Percentiles rank a stretch among this genome's conserved stretches.
Conservation (phyloP, 2,888 invertebrate genomes). For the Xylota sylvarum region DNA sequence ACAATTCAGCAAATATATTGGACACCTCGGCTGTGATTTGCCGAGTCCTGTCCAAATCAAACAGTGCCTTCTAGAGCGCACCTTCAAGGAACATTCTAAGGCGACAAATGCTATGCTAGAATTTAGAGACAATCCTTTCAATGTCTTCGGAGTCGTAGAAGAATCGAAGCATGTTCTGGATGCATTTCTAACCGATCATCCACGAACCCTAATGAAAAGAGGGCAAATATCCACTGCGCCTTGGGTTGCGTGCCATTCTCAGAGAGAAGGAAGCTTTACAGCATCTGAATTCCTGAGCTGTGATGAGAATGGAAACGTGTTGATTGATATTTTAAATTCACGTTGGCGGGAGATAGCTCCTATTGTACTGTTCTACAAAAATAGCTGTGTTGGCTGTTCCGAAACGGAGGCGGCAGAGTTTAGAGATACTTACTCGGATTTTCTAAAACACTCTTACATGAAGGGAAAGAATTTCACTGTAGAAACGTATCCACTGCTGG, state of each 20-base stretch:
- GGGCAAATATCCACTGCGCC: background rate
- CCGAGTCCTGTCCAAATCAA: conserved; percentile 87
- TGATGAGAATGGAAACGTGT: background rate
- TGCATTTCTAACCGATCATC: background rate
- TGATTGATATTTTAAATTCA: background rate
- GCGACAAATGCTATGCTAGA: background rate
- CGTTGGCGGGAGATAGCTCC: background rate
- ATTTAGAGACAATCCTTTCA: conserved; percentile 88
- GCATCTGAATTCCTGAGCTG: background rate
- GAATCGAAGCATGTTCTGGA: conserved; percentile 85
- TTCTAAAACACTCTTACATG: background rate
- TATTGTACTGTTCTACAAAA: background rate
- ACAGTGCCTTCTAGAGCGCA: conserved; percentile 13
- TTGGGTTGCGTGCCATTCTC: background rate
- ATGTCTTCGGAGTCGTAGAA: conserved; percentile 89
- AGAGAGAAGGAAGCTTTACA: background rate
- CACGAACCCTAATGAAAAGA: background rate
- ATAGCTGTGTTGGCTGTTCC: background rate
- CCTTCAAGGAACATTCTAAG: background rate
- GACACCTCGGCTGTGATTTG: conserved; percentile 82
- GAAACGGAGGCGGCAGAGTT: background rate
- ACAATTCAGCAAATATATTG: conserved; percentile 87
- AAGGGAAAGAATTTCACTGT: background rate
- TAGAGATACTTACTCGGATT: background rate
- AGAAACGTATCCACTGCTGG: background rate